Evolutionary conservation across 2,888 invertebrate genomes (phyloP).

Genomic region (Macrosoma leucophasiata): DNA sequence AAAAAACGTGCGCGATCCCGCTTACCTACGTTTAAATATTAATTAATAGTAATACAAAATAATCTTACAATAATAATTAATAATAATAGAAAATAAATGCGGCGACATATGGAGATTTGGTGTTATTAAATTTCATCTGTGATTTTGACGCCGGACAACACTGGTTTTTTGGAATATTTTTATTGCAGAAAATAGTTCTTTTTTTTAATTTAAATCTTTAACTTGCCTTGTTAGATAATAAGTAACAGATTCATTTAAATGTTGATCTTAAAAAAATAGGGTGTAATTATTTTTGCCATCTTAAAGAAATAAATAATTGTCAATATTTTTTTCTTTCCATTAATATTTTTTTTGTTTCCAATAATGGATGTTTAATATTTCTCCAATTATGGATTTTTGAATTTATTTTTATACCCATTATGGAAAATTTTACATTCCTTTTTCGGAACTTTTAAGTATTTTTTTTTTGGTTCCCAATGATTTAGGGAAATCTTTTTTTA

Average conservation of each 20-base stretch:
- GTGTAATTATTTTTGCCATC: neutral
- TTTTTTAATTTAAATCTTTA: no score
- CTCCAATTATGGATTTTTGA: no score
- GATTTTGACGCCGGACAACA: slow-evolving; percentile 38
- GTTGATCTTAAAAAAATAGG: neutral
- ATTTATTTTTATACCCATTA: no score
- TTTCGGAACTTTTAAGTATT: no score
- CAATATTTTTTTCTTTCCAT: neutral
- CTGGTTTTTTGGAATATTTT: slow-evolving; percentile 15
- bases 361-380: no score
- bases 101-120: slow-evolving; percentile 30
- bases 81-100: slow-evolving; percentile 45
- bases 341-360: neutral
- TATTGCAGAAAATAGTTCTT: no score
- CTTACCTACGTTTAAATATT: slow-evolving; percentile 30
- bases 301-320: neutral
- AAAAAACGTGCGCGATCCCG: slow-evolving; percentile 52
- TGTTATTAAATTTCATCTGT: slow-evolving; percentile 38
- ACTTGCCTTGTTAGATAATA: slow-evolving; percentile 8
- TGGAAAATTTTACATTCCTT: no score
- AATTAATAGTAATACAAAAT: slow-evolving; percentile 30
- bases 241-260: slow-evolving; percentile 3
- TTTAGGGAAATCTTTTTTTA: no score
- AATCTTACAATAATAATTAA: slow-evolving; percentile 27
- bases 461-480: no score